phyloP scores from a whole-genome alignment of 2,797 vertebrate genomes.

The Sebastes steindachneri region DNA sequence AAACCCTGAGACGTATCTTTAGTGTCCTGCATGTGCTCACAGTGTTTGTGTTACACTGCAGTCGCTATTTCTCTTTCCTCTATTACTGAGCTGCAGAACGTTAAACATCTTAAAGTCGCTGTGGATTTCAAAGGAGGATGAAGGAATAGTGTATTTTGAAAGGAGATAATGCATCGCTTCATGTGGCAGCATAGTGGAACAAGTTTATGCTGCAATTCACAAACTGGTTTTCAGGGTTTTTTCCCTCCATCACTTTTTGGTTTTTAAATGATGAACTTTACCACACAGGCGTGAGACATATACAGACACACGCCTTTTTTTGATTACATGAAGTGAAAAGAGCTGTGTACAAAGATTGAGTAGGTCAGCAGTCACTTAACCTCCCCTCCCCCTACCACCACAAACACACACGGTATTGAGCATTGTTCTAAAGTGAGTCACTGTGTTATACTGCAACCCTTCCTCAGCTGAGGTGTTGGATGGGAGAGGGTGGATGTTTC shows the following conservation, averaged over 20 bases:
- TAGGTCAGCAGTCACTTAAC: constrained; percentile 2
- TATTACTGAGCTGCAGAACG: neutral
- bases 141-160: neutral
- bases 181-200: neutral
- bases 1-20: neutral
- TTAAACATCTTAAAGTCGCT: constrained; percentile 1
- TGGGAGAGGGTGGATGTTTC: constrained; percentile 8
- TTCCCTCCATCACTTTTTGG: neutral
- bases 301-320: neutral
- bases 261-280: neutral
- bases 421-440: constrained; percentile 6
- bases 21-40: neutral
- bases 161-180: neutral
- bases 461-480: constrained; percentile 10
- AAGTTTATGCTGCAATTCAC: neutral
- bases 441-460: neutral
- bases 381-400: neutral
- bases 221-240: neutral
- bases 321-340: constrained; percentile 14
- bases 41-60: constrained; percentile 2
- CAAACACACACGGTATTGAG: neutral
- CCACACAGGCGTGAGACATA: neutral
- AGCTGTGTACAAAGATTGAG: constrained; percentile 8
- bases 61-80: neutral
- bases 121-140: neutral